These are phyloP conservation scores for Aphis craccivora DNA, from an alignment of 1,140 invertebrate species.

Conservation along the genomic window DNA sequence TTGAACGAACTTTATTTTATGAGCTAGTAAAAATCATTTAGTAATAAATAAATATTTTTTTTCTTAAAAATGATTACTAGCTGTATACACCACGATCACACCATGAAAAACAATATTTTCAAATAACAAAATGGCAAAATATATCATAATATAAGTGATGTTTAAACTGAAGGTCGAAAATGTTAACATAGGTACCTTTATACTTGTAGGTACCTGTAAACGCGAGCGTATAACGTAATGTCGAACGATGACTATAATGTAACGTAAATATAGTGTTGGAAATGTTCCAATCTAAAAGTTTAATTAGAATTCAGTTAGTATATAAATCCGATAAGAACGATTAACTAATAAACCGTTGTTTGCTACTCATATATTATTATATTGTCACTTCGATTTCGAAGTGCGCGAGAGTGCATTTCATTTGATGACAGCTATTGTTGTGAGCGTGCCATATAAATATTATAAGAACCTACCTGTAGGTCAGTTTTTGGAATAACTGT, in stretches of 20 bases:
- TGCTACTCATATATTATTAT: background rate
- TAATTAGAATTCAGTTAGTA: conserved; percentile 32
- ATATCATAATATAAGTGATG: background rate
- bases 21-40: background rate
- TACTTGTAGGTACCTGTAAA: background rate
- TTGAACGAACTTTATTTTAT: background rate
- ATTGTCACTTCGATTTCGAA: background rate
- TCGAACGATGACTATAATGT: conserved; percentile 40
- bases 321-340: background rate
- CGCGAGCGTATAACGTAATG: background rate
- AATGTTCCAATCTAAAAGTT: conserved; percentile 39
- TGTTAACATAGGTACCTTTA: background rate
- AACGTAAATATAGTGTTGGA: conserved; percentile 52
- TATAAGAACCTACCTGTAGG: background rate
- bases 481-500: background rate
- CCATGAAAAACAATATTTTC: background rate
- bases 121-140: background rate
- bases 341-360: conserved; percentile 13
- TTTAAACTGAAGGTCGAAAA: conserved; percentile 5
- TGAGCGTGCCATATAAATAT: background rate
- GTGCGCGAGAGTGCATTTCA: background rate
- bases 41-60: background rate
- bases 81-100: background rate
- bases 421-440: background rate
- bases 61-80: background rate